Conservation (phyloP, 1,140 invertebrate genomes). For the Drosophila sucinea region DNA sequence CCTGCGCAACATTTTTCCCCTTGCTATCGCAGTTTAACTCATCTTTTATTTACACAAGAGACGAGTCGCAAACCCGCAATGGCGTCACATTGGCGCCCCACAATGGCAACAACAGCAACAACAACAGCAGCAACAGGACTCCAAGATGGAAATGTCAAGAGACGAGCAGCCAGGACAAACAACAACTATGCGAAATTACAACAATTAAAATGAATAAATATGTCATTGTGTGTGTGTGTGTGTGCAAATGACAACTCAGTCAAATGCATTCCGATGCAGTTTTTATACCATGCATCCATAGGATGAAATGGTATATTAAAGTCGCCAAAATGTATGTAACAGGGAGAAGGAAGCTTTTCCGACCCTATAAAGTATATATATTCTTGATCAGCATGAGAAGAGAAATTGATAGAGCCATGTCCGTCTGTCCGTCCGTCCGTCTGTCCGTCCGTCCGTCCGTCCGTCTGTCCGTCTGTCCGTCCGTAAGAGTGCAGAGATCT, state of each 20-base stretch:
- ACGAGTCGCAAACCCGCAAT: conserved; percentile 42
- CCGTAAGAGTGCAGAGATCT: no score
- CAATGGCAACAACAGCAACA: conserved; percentile 44
- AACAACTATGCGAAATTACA: conserved; percentile 57
- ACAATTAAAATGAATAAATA: conserved; percentile 66
- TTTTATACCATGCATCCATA: no score
- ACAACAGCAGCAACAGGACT: conserved; percentile 38
- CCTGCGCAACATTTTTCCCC: conserved; percentile 53
- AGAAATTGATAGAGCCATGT: no score
- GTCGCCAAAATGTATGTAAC: no score
- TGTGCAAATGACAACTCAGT: conserved; percentile 51
- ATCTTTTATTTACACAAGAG: conserved; percentile 63
- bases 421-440: no score
- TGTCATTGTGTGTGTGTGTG: background rate
- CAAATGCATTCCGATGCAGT: conserved; percentile 49
- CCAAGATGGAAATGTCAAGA: conserved; percentile 37
- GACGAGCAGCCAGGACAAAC: conserved; percentile 17
- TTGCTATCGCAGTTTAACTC: conserved; percentile 66
- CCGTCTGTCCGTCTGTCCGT: no score
- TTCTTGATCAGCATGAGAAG: no score
- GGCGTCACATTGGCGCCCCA: conserved; percentile 67
- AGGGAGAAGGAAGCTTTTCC: no score
- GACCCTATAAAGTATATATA: no score
- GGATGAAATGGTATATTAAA: no score
- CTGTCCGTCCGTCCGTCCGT: no score